phyloP scores from a whole-genome alignment of 92 coral and sea anemone genomes.

The Porites lobata region DNA sequence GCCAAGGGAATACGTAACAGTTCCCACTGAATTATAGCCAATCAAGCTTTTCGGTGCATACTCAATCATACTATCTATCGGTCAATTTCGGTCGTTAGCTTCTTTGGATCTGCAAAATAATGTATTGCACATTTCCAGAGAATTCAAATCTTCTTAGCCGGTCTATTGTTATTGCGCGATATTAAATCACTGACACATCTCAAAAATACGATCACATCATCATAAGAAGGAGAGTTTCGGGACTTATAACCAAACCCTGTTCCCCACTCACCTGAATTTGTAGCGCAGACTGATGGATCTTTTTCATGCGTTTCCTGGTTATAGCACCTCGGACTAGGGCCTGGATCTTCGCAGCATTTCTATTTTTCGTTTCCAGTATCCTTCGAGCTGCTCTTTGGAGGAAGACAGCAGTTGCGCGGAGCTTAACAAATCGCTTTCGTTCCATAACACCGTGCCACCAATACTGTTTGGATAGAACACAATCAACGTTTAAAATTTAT shows the following conservation, averaged over 20 bases:
- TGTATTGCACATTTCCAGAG: no score
- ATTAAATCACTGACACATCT: no score
- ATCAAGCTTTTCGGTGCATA: no score
- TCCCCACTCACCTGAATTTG: slow-evolving; percentile 78
- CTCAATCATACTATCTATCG: no score
- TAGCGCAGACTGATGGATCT: slow-evolving; percentile 72
- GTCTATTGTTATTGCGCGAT: no score
- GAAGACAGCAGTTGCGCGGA: slow-evolving; percentile 68
- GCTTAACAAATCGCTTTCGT: slow-evolving; percentile 77
- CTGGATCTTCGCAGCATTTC: slow-evolving; percentile 90
- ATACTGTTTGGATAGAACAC: slow-evolving; percentile 50
- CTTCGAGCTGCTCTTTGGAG: slow-evolving; percentile 80
- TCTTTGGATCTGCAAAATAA: no score
- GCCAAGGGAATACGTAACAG: no score
- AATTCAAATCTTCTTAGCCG: no score
- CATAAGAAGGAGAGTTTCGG: not conserved
- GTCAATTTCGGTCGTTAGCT: no score
- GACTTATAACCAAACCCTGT: not conserved
- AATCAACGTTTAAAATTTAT: not conserved
- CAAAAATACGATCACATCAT: no score
- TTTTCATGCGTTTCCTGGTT: slow-evolving; percentile 72
- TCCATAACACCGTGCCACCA: slow-evolving; percentile 92
- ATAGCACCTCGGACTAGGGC: slow-evolving; percentile 76
- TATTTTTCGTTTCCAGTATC: slow-evolving; percentile 58
- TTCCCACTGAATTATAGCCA: no score